Evolutionary conservation across 2,113 vertebrate genomes (phyloP).

Genomic region (Ciconia stormi): DNA sequence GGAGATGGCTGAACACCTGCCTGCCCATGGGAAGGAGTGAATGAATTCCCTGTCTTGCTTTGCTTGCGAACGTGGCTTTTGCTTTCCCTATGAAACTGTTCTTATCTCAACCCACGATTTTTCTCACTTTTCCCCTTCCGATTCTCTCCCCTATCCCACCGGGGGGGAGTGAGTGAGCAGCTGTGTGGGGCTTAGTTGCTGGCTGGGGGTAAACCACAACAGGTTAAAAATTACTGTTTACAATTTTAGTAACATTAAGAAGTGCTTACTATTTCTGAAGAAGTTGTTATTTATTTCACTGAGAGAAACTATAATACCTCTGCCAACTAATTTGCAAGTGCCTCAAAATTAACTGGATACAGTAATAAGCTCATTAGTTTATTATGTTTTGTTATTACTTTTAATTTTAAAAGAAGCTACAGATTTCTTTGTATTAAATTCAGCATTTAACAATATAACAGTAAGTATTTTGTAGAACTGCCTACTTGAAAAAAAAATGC

Average conservation of each 20-base stretch:
- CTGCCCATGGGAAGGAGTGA: too few relatives aligned
- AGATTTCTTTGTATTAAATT: not conserved
- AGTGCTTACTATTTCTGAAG: not conserved
- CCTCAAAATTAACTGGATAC: not conserved
- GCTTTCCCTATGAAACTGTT: too few relatives aligned
- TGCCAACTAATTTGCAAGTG: not conserved
- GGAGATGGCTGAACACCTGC: too few relatives aligned
- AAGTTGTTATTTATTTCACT: not conserved
- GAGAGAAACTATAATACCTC: not conserved
- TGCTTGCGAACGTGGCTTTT: too few relatives aligned
- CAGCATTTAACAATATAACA: not conserved
- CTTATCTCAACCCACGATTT: too few relatives aligned
- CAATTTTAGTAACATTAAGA: not conserved
- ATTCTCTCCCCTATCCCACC: too few relatives aligned
- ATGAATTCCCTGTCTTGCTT: too few relatives aligned
- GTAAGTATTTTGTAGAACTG: not conserved
- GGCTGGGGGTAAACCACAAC: too few relatives aligned
- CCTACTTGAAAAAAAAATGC: not conserved
- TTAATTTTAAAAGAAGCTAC: not conserved
- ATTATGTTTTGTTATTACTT: not conserved
- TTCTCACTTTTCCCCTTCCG: too few relatives aligned
- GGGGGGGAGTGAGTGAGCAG: too few relatives aligned
- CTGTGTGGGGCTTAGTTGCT: too few relatives aligned
- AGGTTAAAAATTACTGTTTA: not conserved
- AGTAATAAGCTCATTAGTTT: not conserved